Conservation (phyloP, 2,888 invertebrate genomes). For the Eupelmus urozonus region DNA sequence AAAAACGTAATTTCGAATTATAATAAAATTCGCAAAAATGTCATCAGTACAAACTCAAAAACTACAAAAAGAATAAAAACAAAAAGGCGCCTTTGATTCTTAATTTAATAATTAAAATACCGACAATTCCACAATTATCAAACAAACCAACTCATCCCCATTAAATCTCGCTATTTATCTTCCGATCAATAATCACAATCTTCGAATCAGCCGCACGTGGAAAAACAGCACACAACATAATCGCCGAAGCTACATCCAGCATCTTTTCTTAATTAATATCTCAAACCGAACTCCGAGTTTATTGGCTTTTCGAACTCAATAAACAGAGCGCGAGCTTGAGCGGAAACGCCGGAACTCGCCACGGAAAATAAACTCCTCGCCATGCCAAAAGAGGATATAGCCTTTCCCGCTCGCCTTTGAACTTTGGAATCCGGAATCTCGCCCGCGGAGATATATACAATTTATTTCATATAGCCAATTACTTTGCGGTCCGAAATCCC, state of each 20-base stretch:
- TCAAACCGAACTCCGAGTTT: background rate
- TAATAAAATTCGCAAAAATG: too few relatives aligned
- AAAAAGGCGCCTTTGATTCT: too few relatives aligned
- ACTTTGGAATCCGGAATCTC: background rate
- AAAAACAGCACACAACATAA: too few relatives aligned
- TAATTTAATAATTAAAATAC: too few relatives aligned
- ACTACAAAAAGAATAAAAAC: too few relatives aligned
- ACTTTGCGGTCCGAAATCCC: conserved; percentile 9
- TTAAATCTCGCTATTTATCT: too few relatives aligned
- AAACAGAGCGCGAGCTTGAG: background rate
- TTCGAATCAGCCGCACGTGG: too few relatives aligned
- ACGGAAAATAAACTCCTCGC: conserved; percentile 2
- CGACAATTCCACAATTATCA: too few relatives aligned
- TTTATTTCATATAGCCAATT: conserved; percentile 16
- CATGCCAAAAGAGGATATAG: background rate
- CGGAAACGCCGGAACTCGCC: background rate
- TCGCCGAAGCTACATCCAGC: background rate
- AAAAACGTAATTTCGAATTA: too few relatives aligned
- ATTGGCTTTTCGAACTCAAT: conserved; percentile 29
- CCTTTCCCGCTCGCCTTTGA: background rate
- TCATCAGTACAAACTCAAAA: too few relatives aligned
- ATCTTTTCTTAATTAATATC: conserved; percentile 22
- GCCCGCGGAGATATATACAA: background rate
- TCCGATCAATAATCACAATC: too few relatives aligned
- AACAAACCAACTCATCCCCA: too few relatives aligned